phyloP scores from a whole-genome alignment of 2,113 vertebrate species.

The Gopherus flavomarginatus region DNA sequence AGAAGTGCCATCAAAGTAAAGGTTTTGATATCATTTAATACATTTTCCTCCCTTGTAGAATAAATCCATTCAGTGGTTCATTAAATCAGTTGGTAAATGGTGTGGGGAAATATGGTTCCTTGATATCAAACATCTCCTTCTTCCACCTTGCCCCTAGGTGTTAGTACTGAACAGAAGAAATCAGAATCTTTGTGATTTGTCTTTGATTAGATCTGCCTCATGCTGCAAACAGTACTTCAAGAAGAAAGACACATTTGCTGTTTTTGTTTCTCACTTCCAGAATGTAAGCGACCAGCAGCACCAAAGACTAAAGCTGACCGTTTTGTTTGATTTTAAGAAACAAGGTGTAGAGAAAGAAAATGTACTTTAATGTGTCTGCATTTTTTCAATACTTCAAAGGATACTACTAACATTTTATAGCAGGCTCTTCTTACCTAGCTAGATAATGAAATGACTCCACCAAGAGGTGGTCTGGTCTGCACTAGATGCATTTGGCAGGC shows the following conservation, averaged over 20 bases:
- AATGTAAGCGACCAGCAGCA: background rate
- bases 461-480: background rate
- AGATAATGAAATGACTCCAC: slow-evolving; percentile 21
- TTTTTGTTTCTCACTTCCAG: slow-evolving; percentile 58
- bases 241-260: slow-evolving; percentile 62
- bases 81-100: slow-evolving; percentile 29
- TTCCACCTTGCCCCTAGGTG: slow-evolving; percentile 43
- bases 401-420: slow-evolving; percentile 26
- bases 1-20: slow-evolving; percentile 26
- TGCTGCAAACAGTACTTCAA: slow-evolving; percentile 54
- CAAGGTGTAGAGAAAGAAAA: slow-evolving; percentile 45
- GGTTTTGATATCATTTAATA: slow-evolving; percentile 26
- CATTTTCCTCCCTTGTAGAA: slow-evolving; percentile 22
- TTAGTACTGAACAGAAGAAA: slow-evolving; percentile 49
- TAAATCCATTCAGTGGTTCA: slow-evolving; percentile 35
- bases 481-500: background rate
- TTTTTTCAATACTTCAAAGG: slow-evolving; percentile 60
- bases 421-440: background rate
- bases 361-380: slow-evolving; percentile 42
- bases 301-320: slow-evolving; percentile 45
- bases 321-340: slow-evolving; percentile 58
- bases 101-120: slow-evolving; percentile 32
- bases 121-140: slow-evolving; percentile 20
- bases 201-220: slow-evolving; percentile 68
- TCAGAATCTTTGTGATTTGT: slow-evolving; percentile 58